These are phyloP conservation scores for Aphodius sticticus DNA, from an alignment of 2,888 invertebrate genomes.

Conservation along the genomic window DNA sequence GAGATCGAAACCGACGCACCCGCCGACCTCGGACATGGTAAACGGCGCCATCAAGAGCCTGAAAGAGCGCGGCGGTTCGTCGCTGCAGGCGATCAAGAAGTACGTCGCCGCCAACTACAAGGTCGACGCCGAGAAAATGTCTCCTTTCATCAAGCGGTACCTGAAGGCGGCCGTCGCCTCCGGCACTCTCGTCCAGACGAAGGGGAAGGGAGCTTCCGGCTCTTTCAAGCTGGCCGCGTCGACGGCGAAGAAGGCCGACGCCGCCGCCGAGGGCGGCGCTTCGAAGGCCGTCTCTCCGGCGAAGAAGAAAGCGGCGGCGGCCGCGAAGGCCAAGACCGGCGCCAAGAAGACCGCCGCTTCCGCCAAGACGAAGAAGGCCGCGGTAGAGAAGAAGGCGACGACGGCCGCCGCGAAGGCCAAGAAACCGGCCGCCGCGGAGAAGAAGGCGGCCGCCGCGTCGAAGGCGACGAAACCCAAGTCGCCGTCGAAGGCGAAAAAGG, in stretches of 20 bases:
- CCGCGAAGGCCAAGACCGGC: slow-evolving; percentile 39
- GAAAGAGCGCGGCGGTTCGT: slow-evolving; percentile 68
- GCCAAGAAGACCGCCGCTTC: slow-evolving; percentile 19
- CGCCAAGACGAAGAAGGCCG: slow-evolving; percentile 40
- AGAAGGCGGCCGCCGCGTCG: neutral
- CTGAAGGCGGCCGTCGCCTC: slow-evolving; percentile 65
- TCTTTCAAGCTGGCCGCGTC: slow-evolving; percentile 32
- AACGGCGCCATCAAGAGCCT: slow-evolving; percentile 63
- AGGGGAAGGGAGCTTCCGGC: too few relatives aligned
- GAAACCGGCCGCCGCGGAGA: too few relatives aligned
- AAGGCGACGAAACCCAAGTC: slow-evolving; percentile 43
- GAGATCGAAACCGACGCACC: slow-evolving; percentile 54
- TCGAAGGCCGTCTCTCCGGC: slow-evolving; percentile 42
- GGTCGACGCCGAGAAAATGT: slow-evolving; percentile 66
- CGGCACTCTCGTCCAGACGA: slow-evolving; percentile 54
- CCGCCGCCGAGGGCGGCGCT: slow-evolving; percentile 40
- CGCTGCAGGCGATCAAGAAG: slow-evolving; percentile 68
- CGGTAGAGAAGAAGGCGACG: too few relatives aligned
- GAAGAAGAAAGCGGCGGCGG: slow-evolving; percentile 42
- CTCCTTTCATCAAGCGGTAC: slow-evolving; percentile 68
- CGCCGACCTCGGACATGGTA: slow-evolving; percentile 66
- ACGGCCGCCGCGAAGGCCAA: too few relatives aligned
- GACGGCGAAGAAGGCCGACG: slow-evolving; percentile 37
- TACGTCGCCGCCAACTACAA: slow-evolving; percentile 68
- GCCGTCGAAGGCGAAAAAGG: slow-evolving; percentile 55